Evolutionary conservation across 2,113 vertebrate genomes (phyloP).

Genomic region (Perca schrenkii): DNA sequence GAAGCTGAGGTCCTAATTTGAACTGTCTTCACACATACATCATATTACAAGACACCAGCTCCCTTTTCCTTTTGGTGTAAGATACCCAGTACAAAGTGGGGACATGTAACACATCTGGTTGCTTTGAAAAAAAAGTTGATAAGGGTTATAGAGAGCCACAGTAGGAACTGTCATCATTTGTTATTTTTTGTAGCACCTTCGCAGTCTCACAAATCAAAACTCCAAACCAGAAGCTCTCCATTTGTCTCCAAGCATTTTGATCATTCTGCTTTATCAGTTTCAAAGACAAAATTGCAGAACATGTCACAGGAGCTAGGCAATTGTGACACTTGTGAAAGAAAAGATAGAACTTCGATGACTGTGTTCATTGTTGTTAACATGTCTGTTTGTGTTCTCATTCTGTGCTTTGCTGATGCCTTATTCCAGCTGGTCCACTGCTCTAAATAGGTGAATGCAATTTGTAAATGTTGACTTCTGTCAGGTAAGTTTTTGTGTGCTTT

Average conservation of each 20-base stretch:
- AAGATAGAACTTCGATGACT: conserved; percentile 57
- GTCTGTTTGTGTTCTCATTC: conserved; percentile 65
- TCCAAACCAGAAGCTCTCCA: conserved; percentile 73
- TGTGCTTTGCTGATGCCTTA: conserved; percentile 47
- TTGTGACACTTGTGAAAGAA: conserved; percentile 63
- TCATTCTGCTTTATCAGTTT: conserved; percentile 75
- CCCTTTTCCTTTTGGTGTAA: conserved; percentile 30
- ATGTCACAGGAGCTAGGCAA: conserved; percentile 65
- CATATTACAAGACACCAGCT: conserved; percentile 56
- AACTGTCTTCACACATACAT: conserved; percentile 63
- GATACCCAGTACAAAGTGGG: conserved; percentile 65
- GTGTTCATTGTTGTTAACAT: conserved; percentile 62
- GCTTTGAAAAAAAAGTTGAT: conserved; percentile 75
- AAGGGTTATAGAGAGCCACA: conserved; percentile 68
- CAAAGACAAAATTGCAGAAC: conserved; percentile 69
- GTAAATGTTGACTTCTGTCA: conserved; percentile 71
- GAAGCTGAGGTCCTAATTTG: conserved; percentile 66
- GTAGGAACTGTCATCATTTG: conserved; percentile 65
- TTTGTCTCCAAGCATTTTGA: conserved; percentile 78
- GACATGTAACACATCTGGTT: conserved; percentile 65
- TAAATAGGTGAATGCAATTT: conserved; percentile 68
- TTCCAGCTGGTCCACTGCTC: conserved; percentile 60
- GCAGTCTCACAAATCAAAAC: conserved; percentile 76
- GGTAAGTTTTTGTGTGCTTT: conserved; percentile 40
- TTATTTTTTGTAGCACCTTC: conserved; percentile 69